A percentile compares a stretch with the other conserved stretches of the same genome.
Evolutionary conservation across 2,797 vertebrate species (phyloP).

Genomic region (Muraenolepis orangiensis): DNA sequence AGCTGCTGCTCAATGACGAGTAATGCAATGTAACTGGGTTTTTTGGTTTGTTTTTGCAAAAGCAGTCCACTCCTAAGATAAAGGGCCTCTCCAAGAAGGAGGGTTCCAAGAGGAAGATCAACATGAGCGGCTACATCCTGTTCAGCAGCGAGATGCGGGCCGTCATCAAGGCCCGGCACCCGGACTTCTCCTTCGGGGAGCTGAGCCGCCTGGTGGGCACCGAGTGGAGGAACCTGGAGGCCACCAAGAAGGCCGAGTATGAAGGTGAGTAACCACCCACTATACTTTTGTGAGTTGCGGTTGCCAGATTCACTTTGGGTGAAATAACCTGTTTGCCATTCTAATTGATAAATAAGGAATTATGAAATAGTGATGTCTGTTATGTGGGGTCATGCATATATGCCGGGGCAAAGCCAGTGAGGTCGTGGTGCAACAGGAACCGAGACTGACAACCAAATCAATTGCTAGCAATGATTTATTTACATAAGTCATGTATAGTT

Average conservation of each 20-base stretch:
- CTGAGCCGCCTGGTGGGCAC: constrained; percentile 97
- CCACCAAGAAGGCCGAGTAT: constrained; percentile 94
- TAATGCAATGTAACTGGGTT: too few relatives aligned
- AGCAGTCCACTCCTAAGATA: constrained; percentile 90
- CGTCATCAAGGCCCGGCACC: constrained; percentile 96
- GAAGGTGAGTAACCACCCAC: constrained; percentile 81
- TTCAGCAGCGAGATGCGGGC: constrained; percentile 99
- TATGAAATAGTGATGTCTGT: neutral
- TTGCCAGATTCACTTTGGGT: neutral
- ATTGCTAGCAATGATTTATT: too few relatives aligned
- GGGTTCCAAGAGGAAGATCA: constrained; percentile 97
- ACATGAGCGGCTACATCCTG: constrained; percentile 99
- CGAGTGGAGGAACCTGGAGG: constrained; percentile 97
- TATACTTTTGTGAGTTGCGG: neutral
- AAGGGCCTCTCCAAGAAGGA: constrained; percentile 96
- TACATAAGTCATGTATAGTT: too few relatives aligned
- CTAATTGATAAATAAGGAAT: too few relatives aligned
- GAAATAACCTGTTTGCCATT: too few relatives aligned
- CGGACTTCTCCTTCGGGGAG: constrained; percentile 97
- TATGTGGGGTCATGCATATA: too few relatives aligned
- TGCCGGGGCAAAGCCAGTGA: too few relatives aligned
- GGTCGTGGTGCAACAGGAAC: too few relatives aligned
- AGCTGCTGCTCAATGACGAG: too few relatives aligned
- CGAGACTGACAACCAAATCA: too few relatives aligned
- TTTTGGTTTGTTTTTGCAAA: neutral